Conservation (phyloP, 2,797 vertebrate genomes). For the Sebastes matsubarae region DNA sequence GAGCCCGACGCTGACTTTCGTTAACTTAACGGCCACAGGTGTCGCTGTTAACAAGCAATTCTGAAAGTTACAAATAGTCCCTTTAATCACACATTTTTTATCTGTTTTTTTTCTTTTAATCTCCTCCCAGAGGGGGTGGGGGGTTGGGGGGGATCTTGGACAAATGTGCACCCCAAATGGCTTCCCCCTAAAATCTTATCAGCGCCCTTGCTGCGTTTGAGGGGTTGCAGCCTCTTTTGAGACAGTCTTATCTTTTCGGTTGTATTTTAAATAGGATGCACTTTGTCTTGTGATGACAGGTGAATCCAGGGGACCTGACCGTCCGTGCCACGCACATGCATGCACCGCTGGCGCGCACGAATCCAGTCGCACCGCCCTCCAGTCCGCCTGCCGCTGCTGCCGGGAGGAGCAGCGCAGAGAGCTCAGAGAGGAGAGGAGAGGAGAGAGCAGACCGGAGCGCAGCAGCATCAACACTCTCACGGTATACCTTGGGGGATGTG, state of each 20-base stretch:
- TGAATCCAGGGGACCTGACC: constrained; percentile 47
- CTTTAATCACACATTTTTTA: background rate
- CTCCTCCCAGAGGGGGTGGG: background rate
- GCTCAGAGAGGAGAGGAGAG: constrained; percentile 1
- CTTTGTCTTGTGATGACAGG: constrained; percentile 52
- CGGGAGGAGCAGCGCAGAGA: constrained; percentile 38
- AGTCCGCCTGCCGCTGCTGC: constrained; percentile 46
- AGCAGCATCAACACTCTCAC: background rate
- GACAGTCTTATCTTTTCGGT: background rate
- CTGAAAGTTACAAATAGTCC: too few species aligned
- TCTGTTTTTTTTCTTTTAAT: background rate
- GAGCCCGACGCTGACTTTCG: too few species aligned
- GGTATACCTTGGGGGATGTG: constrained; percentile 35
- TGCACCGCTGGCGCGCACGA: constrained; percentile 66
- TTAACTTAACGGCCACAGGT: too few species aligned
- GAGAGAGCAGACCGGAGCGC: constrained; percentile 30
- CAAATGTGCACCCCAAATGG: background rate
- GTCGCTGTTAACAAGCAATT: too few species aligned
- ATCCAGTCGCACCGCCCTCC: constrained; percentile 62
- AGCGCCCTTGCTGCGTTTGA: background rate
- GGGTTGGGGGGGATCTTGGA: background rate
- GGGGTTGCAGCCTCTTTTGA: background rate
- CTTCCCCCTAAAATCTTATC: background rate
- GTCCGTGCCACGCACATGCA: constrained; percentile 67
- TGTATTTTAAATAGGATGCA: constrained; percentile 19